A percentile compares a stretch with the other conserved stretches of the same genome.
phyloP scores from a whole-genome alignment of 2,797 vertebrate genomes.

The Benthosema pterotum region DNA sequence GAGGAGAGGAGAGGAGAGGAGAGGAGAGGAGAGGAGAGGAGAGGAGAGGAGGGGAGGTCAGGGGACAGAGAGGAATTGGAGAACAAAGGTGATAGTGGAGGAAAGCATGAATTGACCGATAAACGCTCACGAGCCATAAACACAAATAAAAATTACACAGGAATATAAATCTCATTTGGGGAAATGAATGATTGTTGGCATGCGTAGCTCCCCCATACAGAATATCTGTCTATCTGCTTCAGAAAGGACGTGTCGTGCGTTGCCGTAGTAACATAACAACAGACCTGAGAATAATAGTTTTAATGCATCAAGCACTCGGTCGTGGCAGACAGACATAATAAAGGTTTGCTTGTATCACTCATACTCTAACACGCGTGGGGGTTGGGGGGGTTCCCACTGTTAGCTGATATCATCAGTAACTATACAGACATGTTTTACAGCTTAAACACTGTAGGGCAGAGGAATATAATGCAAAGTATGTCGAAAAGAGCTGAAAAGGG shows the following conservation, averaged over 20 bases:
- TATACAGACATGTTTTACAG: slow-evolving; percentile 66
- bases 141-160: not conserved
- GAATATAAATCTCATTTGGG: slow-evolving; percentile 12
- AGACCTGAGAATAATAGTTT: slow-evolving; percentile 48
- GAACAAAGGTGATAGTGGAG: not conserved
- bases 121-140: slow-evolving; percentile 13
- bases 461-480: slow-evolving; percentile 57
- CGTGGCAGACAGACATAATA: slow-evolving; percentile 54
- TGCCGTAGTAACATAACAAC: slow-evolving; percentile 65
- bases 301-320: slow-evolving; percentile 64
- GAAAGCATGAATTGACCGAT: not conserved
- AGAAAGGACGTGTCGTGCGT: slow-evolving; percentile 48
- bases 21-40: not conserved
- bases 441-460: slow-evolving; percentile 52
- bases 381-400: slow-evolving; percentile 65
- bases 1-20: not conserved
- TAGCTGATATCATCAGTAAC: slow-evolving; percentile 68
- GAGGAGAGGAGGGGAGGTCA: not conserved
- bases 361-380: slow-evolving; percentile 51
- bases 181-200: slow-evolving; percentile 10
- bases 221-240: slow-evolving; percentile 43
- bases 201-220: slow-evolving; percentile 16
- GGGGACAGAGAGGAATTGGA: not conserved
- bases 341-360: slow-evolving; percentile 58
- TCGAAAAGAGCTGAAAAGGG: slow-evolving; percentile 40